Percentiles rank a stretch among this genome's conserved stretches.
These are phyloP conservation scores for Agrilus cyanescens DNA, from an alignment of 2,888 invertebrate genomes.

Conservation along the genomic window DNA sequence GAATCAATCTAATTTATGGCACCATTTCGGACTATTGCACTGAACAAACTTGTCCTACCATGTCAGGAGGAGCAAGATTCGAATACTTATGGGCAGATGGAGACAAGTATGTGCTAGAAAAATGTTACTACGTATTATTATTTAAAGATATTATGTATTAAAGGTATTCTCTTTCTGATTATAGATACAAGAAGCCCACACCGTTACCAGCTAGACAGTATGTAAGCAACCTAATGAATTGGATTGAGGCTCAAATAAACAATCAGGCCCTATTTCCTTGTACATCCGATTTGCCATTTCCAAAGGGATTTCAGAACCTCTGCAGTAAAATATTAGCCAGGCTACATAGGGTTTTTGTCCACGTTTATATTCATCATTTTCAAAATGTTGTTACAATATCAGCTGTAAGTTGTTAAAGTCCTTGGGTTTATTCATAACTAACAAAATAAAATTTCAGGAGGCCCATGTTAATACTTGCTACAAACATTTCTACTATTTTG, in stretches of 20 bases:
- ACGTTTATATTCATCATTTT: conserved; percentile 91
- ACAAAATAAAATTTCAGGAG: conserved; percentile 45
- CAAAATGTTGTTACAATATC: conserved; percentile 77
- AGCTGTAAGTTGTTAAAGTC: conserved; percentile 51
- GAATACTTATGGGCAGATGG: conserved; percentile 90
- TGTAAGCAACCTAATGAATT: conserved; percentile 75
- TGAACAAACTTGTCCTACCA: conserved; percentile 71
- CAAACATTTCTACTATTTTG: conserved; percentile 89
- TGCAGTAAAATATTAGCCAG: conserved; percentile 82
- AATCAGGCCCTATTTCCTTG: conserved; percentile 78
- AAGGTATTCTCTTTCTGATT: conserved; percentile 13
- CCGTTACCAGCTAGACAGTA: conserved; percentile 74
- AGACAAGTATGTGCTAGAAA: conserved; percentile 36
- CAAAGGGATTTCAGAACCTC: conserved; percentile 63
- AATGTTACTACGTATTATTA: not conserved
- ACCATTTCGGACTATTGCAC: conserved; percentile 79
- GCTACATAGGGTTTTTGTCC: conserved; percentile 82
- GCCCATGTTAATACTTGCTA: conserved; percentile 90
- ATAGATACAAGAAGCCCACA: conserved; percentile 59
- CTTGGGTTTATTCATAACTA: not conserved
- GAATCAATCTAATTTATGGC: conserved; percentile 85
- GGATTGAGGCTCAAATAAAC: conserved; percentile 85
- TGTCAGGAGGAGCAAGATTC: conserved; percentile 81
- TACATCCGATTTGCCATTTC: conserved; percentile 76
- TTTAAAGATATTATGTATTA: not conserved